Base-by-base conservation (phyloP, 2,797 vertebrate species). In the Pseudotriccus pelzelni region DNA sequence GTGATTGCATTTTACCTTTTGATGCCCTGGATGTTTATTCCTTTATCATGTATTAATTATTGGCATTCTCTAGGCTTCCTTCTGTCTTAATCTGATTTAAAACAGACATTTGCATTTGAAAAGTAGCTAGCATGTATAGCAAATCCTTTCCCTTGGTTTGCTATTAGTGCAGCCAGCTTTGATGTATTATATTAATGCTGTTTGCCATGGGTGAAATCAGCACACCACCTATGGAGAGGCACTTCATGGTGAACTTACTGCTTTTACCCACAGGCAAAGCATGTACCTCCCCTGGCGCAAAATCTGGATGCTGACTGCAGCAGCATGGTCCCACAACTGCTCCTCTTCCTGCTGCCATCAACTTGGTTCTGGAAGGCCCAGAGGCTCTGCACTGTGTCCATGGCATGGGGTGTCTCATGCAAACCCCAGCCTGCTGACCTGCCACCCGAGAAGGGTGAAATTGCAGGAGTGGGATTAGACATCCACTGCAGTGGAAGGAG, bases 71-170 rank as follows among this genome's bases (percentile, higher is more conserved):
- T 74, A 70, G 80, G 80, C 85, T 93, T 96, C 89, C 79, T 93
- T 95, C 94, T 92, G 28, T 90, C 89, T 93, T 96, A 96, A 96
- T 97, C 91, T 96, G 94, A 96, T 96, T 96, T 92, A 86, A 94
- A 94, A 79, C 59, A 93, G 79, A 84, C 20, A 96, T 96, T 95
- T 96, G 89, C 92, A 95, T 96, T 95, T 96, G 89, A 96, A 96
- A 96, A 96, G 91, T 90, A 92, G 69, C 84, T 91, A 95, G 64
- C 69, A 87, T 89, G 92, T 95, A 92, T 69, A 87, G 87, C 87
- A 93, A 96, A 96, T 93, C 89, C 84, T 91, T 91, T 87, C 84
- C 30, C 72, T 92, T 93, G 62, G 64, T 94, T 91, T 84, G 75
- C 84, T 95, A 66, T 86, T 96, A 96, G 87, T 62, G 66, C 60